Evolutionary conservation across 2,797 vertebrate species (phyloP).

Genomic region (Dromococcyx pavoninus): DNA sequence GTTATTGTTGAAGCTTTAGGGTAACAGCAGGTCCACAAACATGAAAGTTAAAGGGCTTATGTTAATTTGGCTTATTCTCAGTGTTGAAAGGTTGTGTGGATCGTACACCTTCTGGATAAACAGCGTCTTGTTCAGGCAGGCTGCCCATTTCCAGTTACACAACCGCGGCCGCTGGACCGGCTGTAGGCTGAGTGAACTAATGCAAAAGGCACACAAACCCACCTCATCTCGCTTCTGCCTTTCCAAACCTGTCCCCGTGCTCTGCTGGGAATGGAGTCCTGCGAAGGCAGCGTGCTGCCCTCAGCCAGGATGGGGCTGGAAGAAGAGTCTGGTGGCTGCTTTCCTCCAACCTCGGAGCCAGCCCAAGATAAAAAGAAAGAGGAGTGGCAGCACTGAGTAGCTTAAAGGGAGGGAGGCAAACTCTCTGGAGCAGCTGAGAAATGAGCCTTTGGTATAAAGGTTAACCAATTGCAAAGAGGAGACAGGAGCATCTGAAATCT

Average conservation of each 20-base stretch:
- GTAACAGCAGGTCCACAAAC: neutral
- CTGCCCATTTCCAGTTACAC: neutral
- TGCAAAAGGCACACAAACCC: neutral
- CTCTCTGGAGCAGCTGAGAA: neutral
- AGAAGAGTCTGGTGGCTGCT: neutral
- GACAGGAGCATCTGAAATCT: neutral
- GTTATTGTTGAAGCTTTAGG: neutral
- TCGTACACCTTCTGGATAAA: neutral
- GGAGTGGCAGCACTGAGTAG: neutral
- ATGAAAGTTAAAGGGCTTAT: neutral
- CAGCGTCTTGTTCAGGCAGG: neutral
- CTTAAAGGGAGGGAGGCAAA: neutral
- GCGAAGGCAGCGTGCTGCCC: neutral
- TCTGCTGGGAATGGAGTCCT: neutral
- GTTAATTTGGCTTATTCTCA: neutral
- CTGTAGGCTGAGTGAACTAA: neutral
- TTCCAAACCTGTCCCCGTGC: rapidly evolving
- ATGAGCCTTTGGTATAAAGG: neutral
- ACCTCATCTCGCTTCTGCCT: neutral
- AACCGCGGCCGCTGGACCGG: rapidly evolving
- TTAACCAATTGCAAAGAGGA: neutral
- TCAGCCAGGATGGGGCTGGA: rapidly evolving
- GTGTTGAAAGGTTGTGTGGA: neutral
- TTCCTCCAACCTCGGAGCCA: neutral
- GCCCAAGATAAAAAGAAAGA: neutral